Evolutionary conservation across 2,797 vertebrate species (phyloP).

Genomic region (Pipistrellus kuhlii): DNA sequence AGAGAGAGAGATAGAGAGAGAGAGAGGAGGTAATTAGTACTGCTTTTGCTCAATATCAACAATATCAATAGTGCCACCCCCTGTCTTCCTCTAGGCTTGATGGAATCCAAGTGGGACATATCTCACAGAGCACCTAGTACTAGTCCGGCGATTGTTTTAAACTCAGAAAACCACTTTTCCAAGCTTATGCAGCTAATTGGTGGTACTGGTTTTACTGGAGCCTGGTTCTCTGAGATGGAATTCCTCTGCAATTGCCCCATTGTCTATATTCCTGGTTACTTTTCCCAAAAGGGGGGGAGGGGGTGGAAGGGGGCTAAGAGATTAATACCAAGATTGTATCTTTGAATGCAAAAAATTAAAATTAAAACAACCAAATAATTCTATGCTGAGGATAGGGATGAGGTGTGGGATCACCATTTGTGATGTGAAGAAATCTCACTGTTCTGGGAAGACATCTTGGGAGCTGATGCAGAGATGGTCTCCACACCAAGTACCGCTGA

Average conservation of each 20-base stretch:
- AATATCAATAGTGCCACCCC: not conserved
- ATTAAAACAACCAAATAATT: constrained; percentile 31
- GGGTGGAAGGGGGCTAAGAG: not conserved
- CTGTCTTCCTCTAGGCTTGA: not conserved
- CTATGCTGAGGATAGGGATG: accelerated
- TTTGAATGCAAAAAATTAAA: constrained; percentile 10
- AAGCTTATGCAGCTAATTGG: not conserved
- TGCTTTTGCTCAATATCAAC: not conserved
- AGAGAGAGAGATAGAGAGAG: not conserved
- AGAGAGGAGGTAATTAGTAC: not conserved
- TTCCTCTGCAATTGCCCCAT: not conserved
- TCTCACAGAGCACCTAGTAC: not conserved
- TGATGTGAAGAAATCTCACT: not conserved
- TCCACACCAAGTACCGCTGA: not conserved
- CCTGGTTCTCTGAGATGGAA: not conserved
- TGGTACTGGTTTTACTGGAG: not conserved
- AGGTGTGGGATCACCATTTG: not conserved
- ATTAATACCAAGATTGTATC: not conserved
- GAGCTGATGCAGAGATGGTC: not conserved
- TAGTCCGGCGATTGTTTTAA: not conserved
- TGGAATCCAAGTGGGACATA: not conserved
- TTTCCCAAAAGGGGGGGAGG: not conserved
- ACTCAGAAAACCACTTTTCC: not conserved
- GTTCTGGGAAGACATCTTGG: not conserved
- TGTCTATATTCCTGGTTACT: not conserved